These are phyloP conservation scores for Lineus longissimus DNA, from an alignment of 1,140 invertebrate species.

Conservation along the genomic window DNA sequence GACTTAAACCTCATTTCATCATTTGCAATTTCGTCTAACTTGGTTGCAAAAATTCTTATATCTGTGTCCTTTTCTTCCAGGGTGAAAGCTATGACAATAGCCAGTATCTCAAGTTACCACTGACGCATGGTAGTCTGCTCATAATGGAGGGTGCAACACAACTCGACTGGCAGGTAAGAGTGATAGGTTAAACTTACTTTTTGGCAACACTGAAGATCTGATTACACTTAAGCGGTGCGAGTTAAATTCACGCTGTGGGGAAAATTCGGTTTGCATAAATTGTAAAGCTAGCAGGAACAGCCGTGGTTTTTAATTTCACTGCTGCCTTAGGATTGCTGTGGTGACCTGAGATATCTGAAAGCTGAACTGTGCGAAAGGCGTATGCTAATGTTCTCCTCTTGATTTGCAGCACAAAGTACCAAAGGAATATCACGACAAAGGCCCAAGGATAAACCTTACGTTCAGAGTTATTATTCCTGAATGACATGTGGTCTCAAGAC, in stretches of 20 bases:
- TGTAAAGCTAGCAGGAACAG: too few relatives aligned
- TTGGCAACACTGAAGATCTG: too few relatives aligned
- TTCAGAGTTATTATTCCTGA: slow-evolving; percentile 44
- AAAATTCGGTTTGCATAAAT: too few relatives aligned
- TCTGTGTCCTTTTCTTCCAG: slow-evolving; percentile 13
- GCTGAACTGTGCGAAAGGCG: too few relatives aligned
- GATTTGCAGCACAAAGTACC: slow-evolving; percentile 49
- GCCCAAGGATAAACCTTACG: slow-evolving; percentile 47
- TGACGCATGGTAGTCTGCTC: slow-evolving; percentile 52
- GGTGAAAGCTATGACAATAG: slow-evolving; percentile 35
- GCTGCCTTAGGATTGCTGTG: too few relatives aligned
- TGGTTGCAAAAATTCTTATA: too few relatives aligned
- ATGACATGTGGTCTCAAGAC: slow-evolving; percentile 3
- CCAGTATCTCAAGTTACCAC: slow-evolving; percentile 37
- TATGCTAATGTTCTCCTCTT: too few relatives aligned
- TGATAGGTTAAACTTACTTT: not conserved
- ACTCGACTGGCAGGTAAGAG: slow-evolving; percentile 54
- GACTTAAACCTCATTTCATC: not conserved
- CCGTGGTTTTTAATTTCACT: too few relatives aligned
- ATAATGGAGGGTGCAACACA: slow-evolving; percentile 57
- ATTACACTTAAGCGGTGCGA: too few relatives aligned
- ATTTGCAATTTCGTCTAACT: too few relatives aligned
- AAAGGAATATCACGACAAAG: slow-evolving; percentile 50
- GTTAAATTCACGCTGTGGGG: too few relatives aligned
- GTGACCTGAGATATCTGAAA: too few relatives aligned